Base-by-base conservation (phyloP, 2,888 invertebrate species). In the Crocallis elinguaria region DNA sequence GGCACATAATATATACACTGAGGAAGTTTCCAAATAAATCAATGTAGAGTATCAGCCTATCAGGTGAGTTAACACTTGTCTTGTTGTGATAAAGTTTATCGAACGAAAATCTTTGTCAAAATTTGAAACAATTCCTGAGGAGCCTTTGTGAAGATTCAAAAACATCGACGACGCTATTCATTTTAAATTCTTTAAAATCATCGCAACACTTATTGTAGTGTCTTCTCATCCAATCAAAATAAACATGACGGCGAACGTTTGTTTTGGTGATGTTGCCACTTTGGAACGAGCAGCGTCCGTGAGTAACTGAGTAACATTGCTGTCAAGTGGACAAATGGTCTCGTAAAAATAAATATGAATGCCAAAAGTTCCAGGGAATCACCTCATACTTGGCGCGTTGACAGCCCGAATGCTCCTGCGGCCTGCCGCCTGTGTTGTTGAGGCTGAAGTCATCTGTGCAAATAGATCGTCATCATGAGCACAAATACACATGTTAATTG, bases 381-480 rank as follows among this genome's bases (percentile, higher is more conserved):
- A 57, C 60, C 62, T 52, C 44, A 25, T 19, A 30, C 30, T n/a
- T 12, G 8, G 17, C 23, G n/a, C 17, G 39, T 55, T 64, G 59
- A 55, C 57, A 55, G 29, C n/a, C n/a, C n/a, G n/a, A n/a, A n/a
- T n/a, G n/a, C n/a, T n/a, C n/a, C n/a, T n/a, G 11, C 29, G 29
- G 27, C 51, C 46, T 14, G 21, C 45, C 13, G 38, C 35, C 14
- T 6, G 23, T 14, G 36, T 39, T 13, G 58, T 51, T 54, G 63
- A 55, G 37, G 38, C 48, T 64, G 62, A 61, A 61, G 39, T 70
- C 67, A 66, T 65, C 59, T 27, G 41, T 55, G 60, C 52, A 58
- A 68, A 66, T 60, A 65, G 44, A 46, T 41, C 62, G 62, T 64
- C 62, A 62, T 56, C 48, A 19, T 13, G 6, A 5, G 23, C 7